These are phyloP conservation scores for Tauraco erythrolophus DNA, from an alignment of 2,113 vertebrate genomes.

Conservation along the genomic window DNA sequence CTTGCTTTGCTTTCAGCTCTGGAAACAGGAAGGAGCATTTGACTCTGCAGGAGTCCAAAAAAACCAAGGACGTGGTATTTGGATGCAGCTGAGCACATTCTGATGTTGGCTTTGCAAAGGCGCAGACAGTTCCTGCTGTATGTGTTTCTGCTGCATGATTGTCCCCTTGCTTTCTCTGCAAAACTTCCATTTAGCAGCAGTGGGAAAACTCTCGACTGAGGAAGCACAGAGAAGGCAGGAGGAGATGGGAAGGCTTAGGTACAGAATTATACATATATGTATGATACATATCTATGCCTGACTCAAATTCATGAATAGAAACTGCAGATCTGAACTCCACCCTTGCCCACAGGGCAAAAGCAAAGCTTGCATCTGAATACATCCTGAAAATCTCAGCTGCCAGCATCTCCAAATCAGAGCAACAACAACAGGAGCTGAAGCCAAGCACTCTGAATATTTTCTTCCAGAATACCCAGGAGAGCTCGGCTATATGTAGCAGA, in stretches of 20 bases:
- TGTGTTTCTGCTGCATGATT: neutral
- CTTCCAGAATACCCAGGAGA: neutral
- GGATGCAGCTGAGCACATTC: neutral
- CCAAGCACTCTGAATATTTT: neutral
- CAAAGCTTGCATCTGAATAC: neutral
- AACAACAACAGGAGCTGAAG: constrained; percentile 8
- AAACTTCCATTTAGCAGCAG: neutral
- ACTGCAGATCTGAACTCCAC: neutral
- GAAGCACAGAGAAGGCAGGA: neutral
- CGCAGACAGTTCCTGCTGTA: neutral
- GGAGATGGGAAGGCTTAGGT: neutral
- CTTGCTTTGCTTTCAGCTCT: neutral
- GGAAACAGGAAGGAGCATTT: neutral
- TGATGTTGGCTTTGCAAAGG: neutral
- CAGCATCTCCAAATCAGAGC: neutral
- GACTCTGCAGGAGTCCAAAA: neutral
- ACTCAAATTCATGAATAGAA: neutral
- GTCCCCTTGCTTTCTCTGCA: neutral
- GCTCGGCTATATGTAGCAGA: neutral
- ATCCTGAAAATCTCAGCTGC: constrained; percentile 10
- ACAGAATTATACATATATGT: neutral
- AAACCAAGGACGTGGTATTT: neutral
- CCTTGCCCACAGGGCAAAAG: neutral
- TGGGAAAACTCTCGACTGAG: neutral
- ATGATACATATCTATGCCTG: neutral